Conservation (phyloP, 2,113 vertebrate genomes). For the Gopherus flavomarginatus region DNA sequence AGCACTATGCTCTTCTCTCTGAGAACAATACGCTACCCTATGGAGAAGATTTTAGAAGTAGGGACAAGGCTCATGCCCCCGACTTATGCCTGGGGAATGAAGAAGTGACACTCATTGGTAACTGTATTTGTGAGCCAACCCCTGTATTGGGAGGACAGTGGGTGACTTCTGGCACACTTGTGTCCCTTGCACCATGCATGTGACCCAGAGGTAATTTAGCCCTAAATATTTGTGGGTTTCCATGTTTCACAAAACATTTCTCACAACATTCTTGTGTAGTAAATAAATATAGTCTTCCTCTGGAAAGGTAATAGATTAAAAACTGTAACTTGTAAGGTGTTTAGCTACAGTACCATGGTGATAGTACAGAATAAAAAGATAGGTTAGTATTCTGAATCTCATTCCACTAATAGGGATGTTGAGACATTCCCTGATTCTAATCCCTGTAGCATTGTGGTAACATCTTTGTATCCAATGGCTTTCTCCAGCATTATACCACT, state of each 20-base stretch:
- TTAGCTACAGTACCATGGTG: background rate
- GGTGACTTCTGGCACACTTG: background rate
- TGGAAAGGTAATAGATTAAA: background rate
- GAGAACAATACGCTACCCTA: accelerated
- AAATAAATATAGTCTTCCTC: background rate
- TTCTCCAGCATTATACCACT: background rate
- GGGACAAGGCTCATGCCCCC: background rate
- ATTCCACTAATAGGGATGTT: background rate
- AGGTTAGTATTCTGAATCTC: background rate
- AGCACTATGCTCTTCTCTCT: too few relatives aligned
- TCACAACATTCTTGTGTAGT: accelerated
- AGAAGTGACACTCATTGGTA: background rate
- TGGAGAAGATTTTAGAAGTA: background rate
- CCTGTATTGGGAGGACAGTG: background rate
- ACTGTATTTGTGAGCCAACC: accelerated
- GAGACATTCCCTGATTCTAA: accelerated
- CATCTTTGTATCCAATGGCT: background rate
- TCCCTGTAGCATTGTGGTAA: background rate
- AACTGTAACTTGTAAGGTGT: background rate
- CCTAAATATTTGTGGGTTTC: accelerated
- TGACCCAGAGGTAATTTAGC: background rate
- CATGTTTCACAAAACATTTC: background rate
- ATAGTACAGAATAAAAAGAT: background rate
- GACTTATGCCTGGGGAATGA: background rate
- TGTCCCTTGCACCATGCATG: background rate